Evolutionary conservation across 2,113 vertebrate genomes (phyloP).

Genomic region (Corythornis cristatus): DNA sequence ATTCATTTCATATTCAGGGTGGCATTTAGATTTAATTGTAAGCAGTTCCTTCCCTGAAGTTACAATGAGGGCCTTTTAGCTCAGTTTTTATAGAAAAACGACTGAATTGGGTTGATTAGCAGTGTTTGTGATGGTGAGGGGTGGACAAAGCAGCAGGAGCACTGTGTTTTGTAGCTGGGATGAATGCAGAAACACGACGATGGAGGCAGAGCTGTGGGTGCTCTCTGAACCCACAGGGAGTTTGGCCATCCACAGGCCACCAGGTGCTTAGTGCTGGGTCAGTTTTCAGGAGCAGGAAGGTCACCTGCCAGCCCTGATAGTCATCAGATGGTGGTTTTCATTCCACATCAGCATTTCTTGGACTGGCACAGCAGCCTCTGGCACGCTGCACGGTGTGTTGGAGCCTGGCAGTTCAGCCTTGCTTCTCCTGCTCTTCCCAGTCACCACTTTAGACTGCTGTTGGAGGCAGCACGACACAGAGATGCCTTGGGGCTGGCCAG

Average conservation of each 20-base stretch:
- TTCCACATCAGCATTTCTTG: neutral
- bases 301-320: neutral
- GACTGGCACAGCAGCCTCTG: neutral
- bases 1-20: constrained; percentile 70
- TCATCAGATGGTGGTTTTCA: neutral
- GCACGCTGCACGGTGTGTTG: fast-evolving
- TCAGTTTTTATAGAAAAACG: constrained; percentile 63
- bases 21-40: constrained; percentile 69
- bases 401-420: neutral
- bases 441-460: neutral
- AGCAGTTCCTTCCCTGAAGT: constrained; percentile 66
- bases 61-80: constrained; percentile 63
- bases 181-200: constrained; percentile 52
- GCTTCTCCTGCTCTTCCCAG: neutral
- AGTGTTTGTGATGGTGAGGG: constrained; percentile 48
- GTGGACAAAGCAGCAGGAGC: neutral
- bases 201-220: neutral
- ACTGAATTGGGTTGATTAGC: constrained; percentile 71
- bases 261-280: neutral
- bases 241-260: neutral
- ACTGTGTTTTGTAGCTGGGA: constrained; percentile 19
- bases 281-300: neutral
- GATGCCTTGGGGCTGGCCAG: fast-evolving
- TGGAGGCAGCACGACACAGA: neutral
- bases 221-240: neutral